Evolutionary conservation across 2,797 vertebrate species (phyloP).

Genomic region (Peromyscus attwateri): DNA sequence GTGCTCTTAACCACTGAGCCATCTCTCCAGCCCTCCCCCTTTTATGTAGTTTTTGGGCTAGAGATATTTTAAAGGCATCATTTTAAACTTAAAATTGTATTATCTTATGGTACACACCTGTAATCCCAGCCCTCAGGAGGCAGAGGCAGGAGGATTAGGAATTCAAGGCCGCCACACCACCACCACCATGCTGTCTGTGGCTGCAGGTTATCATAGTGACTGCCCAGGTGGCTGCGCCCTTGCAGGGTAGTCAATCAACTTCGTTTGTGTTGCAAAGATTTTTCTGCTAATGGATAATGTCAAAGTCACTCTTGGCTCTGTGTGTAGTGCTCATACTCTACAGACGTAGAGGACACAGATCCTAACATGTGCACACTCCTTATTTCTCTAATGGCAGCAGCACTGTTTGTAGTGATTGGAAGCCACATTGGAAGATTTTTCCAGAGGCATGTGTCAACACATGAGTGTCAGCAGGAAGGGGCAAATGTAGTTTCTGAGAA

Average conservation of each 20-base stretch:
- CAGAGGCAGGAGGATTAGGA: neutral
- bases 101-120: neutral
- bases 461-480: neutral
- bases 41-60: neutral
- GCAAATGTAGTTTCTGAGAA: constrained; percentile 1
- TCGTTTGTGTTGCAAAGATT: constrained; percentile 15
- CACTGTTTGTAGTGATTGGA: neutral
- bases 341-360: neutral
- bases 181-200: neutral
- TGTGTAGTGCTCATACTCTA: neutral
- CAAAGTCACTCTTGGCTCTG: neutral
- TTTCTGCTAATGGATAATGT: neutral
- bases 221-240: neutral
- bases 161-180: neutral
- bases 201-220: neutral
- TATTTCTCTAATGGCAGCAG: neutral
- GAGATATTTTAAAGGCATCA: constrained; percentile 5
- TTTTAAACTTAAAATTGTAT: neutral
- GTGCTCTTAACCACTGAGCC: no score
- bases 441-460: neutral
- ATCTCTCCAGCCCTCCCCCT: no score
- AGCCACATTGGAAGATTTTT: neutral
- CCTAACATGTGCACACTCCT: neutral
- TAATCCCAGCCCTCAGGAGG: neutral
- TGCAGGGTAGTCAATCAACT: neutral